phyloP scores from a whole-genome alignment of 2,113 vertebrate species.

The Gymnogyps californianus region DNA sequence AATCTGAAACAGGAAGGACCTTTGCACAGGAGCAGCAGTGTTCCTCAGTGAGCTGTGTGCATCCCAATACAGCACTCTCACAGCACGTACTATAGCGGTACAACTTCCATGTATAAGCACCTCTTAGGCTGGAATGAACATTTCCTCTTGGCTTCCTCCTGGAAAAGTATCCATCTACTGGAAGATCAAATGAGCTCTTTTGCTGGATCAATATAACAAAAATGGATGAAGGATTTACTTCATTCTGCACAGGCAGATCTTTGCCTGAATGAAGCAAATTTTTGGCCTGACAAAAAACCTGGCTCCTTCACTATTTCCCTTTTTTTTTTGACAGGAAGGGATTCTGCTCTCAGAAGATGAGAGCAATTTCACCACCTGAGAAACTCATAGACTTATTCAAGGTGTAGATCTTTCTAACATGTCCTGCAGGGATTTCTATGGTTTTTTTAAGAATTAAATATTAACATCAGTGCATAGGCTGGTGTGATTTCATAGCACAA shows the following conservation, averaged over 20 bases:
- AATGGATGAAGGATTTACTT: not conserved
- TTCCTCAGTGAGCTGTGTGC: not conserved
- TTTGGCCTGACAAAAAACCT: not conserved
- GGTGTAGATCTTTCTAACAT: not conserved
- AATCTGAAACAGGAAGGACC: not conserved
- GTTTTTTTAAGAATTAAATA: constrained; percentile 4
- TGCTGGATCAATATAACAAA: not conserved
- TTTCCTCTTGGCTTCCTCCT: not conserved
- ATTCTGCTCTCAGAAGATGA: not conserved
- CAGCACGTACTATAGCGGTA: fast-evolving
- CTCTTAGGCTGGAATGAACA: not conserved
- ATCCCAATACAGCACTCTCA: not conserved
- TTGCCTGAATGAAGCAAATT: not conserved
- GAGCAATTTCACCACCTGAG: not conserved
- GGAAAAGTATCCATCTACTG: not conserved
- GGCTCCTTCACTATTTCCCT: not conserved
- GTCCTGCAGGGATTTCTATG: not conserved
- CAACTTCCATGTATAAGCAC: not conserved
- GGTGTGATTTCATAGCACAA: constrained; percentile 23
- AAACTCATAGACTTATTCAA: not conserved
- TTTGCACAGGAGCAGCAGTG: not conserved
- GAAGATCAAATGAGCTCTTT: not conserved
- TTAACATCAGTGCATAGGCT: not conserved
- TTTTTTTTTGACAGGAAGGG: not conserved
- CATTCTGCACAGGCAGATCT: not conserved